Evolutionary conservation across 1,140 invertebrate genomes (phyloP).

Genomic region (Hylaeus anthracinus): DNA sequence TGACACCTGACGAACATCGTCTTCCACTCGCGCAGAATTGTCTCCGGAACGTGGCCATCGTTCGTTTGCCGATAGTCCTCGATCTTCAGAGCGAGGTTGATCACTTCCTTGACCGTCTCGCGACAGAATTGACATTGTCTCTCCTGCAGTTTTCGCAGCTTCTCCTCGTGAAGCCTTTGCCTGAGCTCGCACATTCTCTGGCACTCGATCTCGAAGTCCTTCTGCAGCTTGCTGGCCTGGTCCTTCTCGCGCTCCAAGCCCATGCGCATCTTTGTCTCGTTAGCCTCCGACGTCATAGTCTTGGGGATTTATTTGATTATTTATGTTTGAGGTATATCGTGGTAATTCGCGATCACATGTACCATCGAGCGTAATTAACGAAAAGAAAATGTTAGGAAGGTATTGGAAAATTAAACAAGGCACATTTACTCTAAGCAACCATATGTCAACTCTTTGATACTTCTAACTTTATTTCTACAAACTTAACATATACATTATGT

Average conservation of each 20-base stretch:
- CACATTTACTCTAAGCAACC: too few relatives aligned
- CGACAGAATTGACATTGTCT: constrained; percentile 80
- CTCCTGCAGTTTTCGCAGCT: constrained; percentile 72
- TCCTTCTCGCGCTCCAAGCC: constrained; percentile 78
- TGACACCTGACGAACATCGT: constrained; percentile 80
- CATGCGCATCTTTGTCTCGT: constrained; percentile 77
- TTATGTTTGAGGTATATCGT: too few relatives aligned
- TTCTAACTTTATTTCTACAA: too few relatives aligned
- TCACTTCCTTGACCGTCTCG: constrained; percentile 79
- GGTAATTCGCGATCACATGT: too few relatives aligned
- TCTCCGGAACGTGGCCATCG: constrained; percentile 73
- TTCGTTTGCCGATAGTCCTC: constrained; percentile 78
- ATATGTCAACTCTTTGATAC: too few relatives aligned
- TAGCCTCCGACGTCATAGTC: constrained; percentile 76
- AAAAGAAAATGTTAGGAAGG: too few relatives aligned
- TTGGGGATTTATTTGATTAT: constrained; percentile 18
- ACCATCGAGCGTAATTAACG: too few relatives aligned
- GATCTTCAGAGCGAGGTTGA: constrained; percentile 80
- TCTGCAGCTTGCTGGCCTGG: constrained; percentile 73
- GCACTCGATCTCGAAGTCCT: constrained; percentile 81
- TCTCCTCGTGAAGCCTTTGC: constrained; percentile 78
- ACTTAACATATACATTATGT: too few relatives aligned
- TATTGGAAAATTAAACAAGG: too few relatives aligned
- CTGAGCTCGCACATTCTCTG: constrained; percentile 80
- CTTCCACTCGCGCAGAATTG: constrained; percentile 81